Percentiles rank a stretch among this genome's conserved stretches.
Evolutionary conservation across 2,113 vertebrate species (phyloP).

Genomic region (Microcebus lehilahytsara): DNA sequence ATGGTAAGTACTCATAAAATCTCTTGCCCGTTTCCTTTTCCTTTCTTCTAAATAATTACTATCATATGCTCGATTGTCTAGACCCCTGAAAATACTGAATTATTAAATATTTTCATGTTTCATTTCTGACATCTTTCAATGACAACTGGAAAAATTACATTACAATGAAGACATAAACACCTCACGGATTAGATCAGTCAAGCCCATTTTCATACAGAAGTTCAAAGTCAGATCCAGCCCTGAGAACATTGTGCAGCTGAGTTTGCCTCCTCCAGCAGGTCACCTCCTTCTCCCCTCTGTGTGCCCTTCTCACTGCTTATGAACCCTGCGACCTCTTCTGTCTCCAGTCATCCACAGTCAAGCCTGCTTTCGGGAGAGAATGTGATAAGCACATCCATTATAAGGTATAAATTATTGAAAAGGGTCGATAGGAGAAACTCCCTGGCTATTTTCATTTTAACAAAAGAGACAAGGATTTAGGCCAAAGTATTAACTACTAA

Average conservation of each 20-base stretch:
- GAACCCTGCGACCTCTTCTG: background rate
- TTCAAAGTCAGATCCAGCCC: background rate
- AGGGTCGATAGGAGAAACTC: background rate
- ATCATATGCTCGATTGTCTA: background rate
- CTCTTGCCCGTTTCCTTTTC: constrained; percentile 5
- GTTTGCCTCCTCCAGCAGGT: background rate
- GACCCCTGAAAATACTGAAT: constrained; percentile 46
- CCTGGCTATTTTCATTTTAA: background rate
- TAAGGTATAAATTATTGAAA: background rate
- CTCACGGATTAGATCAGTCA: background rate
- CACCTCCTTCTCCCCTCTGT: background rate
- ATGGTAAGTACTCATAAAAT: background rate
- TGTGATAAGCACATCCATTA: background rate
- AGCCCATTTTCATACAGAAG: background rate
- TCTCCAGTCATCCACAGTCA: background rate
- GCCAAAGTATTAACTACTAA: background rate
- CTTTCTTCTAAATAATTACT: constrained; percentile 18
- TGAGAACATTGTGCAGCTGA: background rate
- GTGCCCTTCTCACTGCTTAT: background rate
- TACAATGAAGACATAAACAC: background rate
- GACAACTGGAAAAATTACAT: background rate
- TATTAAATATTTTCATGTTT: constrained; percentile 57
- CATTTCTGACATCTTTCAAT: background rate
- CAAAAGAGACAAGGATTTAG: background rate
- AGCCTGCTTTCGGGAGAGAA: background rate